These are phyloP conservation scores for Margaritifera margaritifera DNA, from an alignment of 2,888 invertebrate species.

Conservation along the genomic window DNA sequence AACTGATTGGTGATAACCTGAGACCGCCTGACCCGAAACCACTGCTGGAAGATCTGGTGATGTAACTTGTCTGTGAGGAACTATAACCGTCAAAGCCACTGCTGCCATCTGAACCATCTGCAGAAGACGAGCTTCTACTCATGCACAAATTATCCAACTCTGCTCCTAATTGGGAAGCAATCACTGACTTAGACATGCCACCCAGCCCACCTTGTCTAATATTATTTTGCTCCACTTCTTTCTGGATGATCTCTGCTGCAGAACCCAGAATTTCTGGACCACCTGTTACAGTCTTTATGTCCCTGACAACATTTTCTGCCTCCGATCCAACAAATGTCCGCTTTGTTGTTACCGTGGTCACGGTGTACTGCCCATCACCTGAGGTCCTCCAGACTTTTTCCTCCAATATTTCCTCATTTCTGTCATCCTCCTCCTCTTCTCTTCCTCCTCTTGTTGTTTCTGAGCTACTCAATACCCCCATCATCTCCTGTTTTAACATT, in stretches of 20 bases:
- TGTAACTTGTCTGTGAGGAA: constrained; percentile 16
- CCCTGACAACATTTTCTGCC: constrained; percentile 19
- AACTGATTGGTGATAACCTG: no score
- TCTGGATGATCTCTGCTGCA: constrained; percentile 27
- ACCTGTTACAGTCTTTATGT: constrained; percentile 34
- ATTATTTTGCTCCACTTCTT: constrained; percentile 26
- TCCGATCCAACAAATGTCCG: constrained; percentile 26
- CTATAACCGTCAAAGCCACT: not conserved
- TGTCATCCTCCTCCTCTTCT: constrained; percentile 26
- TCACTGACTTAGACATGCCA: no score
- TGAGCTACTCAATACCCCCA: constrained; percentile 12
- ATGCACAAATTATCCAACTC: constrained; percentile 16
- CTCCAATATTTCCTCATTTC: constrained; percentile 42
- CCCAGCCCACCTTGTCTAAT: no score
- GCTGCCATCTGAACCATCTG: no score
- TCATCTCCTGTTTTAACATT: constrained; percentile 1
- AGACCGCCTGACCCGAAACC: constrained; percentile 11
- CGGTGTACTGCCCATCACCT: constrained; percentile 45
- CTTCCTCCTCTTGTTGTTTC: constrained; percentile 40
- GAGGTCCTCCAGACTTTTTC: constrained; percentile 42
- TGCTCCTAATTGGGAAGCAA: constrained; percentile 6
- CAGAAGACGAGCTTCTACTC: constrained; percentile 11
- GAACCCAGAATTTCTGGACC: constrained; percentile 36
- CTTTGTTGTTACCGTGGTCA: constrained; percentile 41
- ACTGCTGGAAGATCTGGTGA: constrained; percentile 19